Evolutionary conservation across 2,888 invertebrate species (phyloP).

Genomic region (Cylindroiulus punctatus): DNA sequence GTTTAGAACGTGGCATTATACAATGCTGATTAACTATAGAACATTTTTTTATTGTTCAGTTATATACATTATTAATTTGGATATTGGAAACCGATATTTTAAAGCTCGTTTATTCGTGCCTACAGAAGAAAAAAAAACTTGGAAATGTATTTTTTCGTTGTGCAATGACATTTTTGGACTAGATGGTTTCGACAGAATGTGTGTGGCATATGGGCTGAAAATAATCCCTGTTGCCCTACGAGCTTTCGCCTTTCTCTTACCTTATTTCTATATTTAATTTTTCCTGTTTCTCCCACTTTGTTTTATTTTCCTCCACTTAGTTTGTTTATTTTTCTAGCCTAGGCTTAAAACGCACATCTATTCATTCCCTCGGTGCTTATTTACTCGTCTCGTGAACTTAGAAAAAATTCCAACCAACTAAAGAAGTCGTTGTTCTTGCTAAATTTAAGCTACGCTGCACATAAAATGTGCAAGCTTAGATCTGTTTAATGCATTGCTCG

Average conservation of each 20-base stretch:
- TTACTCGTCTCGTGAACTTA: background rate
- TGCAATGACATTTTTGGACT: background rate
- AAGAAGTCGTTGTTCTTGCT: conserved; percentile 42
- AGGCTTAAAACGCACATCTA: conserved; percentile 2
- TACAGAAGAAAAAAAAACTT: too few species aligned
- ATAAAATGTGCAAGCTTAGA: conserved; percentile 34
- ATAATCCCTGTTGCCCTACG: background rate
- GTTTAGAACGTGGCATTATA: too few species aligned
- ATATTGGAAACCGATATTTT: background rate
- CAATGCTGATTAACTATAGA: too few species aligned
- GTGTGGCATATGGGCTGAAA: conserved; percentile 29
- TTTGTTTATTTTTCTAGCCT: conserved; percentile 47
- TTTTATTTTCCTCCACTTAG: conserved; percentile 50
- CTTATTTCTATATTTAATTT: conserved; percentile 29
- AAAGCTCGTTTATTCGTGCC: background rate
- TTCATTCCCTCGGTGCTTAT: background rate
- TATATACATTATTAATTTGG: too few species aligned
- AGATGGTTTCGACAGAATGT: background rate
- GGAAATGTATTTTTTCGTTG: too few species aligned
- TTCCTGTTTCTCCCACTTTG: conserved; percentile 30
- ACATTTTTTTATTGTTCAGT: too few species aligned
- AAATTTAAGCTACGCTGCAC: conserved; percentile 4
- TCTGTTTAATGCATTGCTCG: conserved; percentile 17
- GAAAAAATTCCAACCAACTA: conserved; percentile 5
- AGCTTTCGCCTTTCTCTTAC: background rate